Conservation (phyloP, 2,888 invertebrate genomes). For the Cryptus armator region DNA sequence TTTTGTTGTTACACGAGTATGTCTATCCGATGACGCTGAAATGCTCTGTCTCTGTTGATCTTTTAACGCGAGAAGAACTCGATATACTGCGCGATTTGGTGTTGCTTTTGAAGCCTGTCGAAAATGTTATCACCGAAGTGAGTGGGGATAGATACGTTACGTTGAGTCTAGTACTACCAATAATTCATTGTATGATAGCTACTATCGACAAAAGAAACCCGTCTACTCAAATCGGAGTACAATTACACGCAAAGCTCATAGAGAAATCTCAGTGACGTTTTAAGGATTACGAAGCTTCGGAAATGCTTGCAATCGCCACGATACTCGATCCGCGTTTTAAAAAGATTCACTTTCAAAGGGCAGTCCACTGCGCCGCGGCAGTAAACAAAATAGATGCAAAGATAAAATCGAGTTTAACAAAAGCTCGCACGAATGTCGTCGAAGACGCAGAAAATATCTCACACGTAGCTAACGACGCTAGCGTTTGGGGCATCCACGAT, state of each 20-base stretch:
- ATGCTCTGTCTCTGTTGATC: slow-evolving; percentile 7
- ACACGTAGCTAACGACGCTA: slow-evolving; percentile 6
- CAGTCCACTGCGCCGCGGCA: neutral
- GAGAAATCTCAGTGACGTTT: slow-evolving; percentile 1
- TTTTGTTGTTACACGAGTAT: slow-evolving; percentile 55
- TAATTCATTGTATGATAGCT: slow-evolving; percentile 12
- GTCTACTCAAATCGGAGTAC: neutral
- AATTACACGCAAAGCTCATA: slow-evolving; percentile 6
- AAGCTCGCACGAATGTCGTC: neutral
- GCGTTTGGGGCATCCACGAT: slow-evolving; percentile 23
- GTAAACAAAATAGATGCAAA: slow-evolving; percentile 10
- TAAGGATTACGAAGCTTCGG: neutral
- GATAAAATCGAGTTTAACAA: neutral
- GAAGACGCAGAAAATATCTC: neutral
- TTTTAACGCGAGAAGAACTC: slow-evolving; percentile 22
- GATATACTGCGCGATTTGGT: slow-evolving; percentile 31
- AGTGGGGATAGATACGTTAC: slow-evolving; percentile 32
- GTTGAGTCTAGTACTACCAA: neutral
- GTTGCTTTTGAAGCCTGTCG: slow-evolving; percentile 10
- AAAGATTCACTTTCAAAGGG: slow-evolving; percentile 4
- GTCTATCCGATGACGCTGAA: slow-evolving; percentile 54
- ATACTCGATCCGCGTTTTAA: slow-evolving; percentile 37
- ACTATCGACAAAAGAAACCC: neutral
- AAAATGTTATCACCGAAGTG: slow-evolving; percentile 11
- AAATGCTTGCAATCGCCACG: slow-evolving; percentile 26